These are phyloP conservation scores for Ctenopoma multispine DNA, from an alignment of 2,797 vertebrate genomes.

Conservation along the genomic window DNA sequence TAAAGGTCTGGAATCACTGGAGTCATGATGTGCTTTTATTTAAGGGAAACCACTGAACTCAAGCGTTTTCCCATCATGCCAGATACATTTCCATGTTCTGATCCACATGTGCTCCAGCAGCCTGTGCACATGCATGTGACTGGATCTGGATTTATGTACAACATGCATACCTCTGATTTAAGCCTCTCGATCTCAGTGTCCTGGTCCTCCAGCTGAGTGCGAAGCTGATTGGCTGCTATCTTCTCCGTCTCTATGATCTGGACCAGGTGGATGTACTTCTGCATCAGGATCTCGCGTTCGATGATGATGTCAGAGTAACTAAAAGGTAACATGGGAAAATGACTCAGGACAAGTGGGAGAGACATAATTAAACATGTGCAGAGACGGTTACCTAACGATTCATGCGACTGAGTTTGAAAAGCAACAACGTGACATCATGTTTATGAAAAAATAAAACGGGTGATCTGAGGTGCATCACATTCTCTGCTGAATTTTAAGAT, in stretches of 20 bases:
- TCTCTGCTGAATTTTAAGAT: slow-evolving; percentile 8
- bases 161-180: slow-evolving; percentile 90
- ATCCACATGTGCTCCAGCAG: slow-evolving; percentile 17
- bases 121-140: too few species aligned
- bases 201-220: slow-evolving; percentile 97
- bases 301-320: slow-evolving; percentile 96
- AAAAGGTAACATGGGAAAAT: slow-evolving; percentile 10
- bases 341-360: neutral
- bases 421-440: neutral
- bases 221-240: slow-evolving; percentile 95
- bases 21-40: slow-evolving; percentile 32
- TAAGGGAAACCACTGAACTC: too few species aligned
- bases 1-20: slow-evolving; percentile 10
- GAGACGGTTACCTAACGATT: neutral
- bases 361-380: neutral
- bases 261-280: slow-evolving; percentile 98
- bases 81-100: neutral
- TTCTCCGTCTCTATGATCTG: slow-evolving; percentile 99
- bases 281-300: slow-evolving; percentile 97
- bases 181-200: slow-evolving; percentile 96
- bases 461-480: neutral
- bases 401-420: neutral
- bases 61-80: slow-evolving; percentile 31
- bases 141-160: slow-evolving; percentile 23
- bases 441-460: neutral